Percentiles rank a stretch among this genome's conserved stretches.
These are phyloP conservation scores for Nephrotoma guestfalica DNA, from an alignment of 2,888 invertebrate genomes.

Conservation along the genomic window DNA sequence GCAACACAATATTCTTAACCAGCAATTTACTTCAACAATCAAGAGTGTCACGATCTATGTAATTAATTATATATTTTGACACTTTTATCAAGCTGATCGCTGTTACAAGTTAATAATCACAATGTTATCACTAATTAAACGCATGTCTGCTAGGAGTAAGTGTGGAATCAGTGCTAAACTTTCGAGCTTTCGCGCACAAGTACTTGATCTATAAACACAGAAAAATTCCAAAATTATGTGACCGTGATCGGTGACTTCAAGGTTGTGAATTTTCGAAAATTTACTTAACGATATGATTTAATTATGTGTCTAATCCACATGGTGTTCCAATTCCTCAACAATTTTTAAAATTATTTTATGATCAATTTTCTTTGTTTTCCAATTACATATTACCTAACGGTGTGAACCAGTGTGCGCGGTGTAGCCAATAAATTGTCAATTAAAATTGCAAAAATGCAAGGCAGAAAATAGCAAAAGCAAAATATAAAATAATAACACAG, in stretches of 20 bases:
- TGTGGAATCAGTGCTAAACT: background rate
- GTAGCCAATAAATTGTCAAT: background rate
- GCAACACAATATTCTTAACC: too few species aligned
- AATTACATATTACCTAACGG: background rate
- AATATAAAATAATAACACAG: background rate
- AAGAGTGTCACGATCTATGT: too few species aligned
- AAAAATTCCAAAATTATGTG: background rate
- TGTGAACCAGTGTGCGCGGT: background rate
- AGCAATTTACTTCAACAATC: too few species aligned
- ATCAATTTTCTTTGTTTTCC: background rate
- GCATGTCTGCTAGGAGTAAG: background rate
- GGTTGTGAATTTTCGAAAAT: background rate
- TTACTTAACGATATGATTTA: background rate
- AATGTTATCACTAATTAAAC: background rate
- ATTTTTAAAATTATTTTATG: background rate
- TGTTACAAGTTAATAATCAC: background rate
- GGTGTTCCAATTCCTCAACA: background rate
- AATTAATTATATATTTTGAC: background rate
- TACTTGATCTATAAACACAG: background rate
- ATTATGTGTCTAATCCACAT: background rate
- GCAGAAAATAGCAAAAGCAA: background rate
- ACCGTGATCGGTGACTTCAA: background rate
- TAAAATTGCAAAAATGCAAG: background rate
- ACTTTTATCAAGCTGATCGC: background rate
- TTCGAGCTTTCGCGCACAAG: background rate